These are phyloP conservation scores for Urechis unicinctus DNA, from an alignment of 2,888 invertebrate species.

Conservation along the genomic window DNA sequence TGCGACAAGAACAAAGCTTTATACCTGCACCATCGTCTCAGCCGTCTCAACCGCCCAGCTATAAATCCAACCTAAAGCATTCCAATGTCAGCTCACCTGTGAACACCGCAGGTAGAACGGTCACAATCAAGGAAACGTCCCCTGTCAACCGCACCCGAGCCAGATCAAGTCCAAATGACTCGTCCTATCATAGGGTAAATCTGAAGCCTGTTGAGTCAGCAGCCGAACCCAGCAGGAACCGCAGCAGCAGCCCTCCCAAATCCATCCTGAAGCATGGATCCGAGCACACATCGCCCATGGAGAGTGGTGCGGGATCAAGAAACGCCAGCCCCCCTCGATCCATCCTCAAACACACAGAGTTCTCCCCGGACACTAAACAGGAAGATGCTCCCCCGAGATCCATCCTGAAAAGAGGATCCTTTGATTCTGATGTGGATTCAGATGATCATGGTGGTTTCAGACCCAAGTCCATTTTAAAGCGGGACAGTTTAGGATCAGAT, in stretches of 20 bases:
- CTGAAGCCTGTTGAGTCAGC: not conserved
- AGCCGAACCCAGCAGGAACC: not conserved
- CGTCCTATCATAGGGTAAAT: too few species aligned
- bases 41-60: not conserved
- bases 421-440: not conserved
- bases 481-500: not conserved
- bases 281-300: not conserved
- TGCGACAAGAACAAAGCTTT: not conserved
- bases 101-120: too few species aligned
- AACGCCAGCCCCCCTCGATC: not conserved
- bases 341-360: conserved; percentile 10
- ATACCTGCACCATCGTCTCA: too few species aligned
- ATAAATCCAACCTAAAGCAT: not conserved
- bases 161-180: too few species aligned
- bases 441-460: not conserved
- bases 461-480: conserved; percentile 4
- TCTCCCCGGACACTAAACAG: not conserved
- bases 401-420: conserved; percentile 5
- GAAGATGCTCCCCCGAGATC: conserved; percentile 6
- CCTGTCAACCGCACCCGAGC: too few species aligned
- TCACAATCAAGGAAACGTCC: too few species aligned
- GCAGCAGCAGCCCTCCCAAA: not conserved
- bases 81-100: too few species aligned
- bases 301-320: not conserved
- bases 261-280: conserved; percentile 9